Percentiles rank a stretch among this genome's conserved stretches.
Conservation (phyloP, 2,888 invertebrate genomes). For the Morpho achilles region DNA sequence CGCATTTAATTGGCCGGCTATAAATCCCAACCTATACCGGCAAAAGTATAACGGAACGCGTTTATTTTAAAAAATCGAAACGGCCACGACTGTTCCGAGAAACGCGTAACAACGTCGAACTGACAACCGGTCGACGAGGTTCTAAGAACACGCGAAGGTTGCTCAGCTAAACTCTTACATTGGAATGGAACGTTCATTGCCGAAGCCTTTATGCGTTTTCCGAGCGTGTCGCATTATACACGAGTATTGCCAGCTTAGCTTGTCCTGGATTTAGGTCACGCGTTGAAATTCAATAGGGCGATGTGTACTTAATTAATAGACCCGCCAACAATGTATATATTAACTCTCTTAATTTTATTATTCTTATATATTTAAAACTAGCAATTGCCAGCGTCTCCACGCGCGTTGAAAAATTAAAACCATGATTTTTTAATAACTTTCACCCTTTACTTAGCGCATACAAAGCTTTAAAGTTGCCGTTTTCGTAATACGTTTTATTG, state of each 20-base stretch:
- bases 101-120: slow-evolving; percentile 36
- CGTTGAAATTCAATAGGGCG: no score
- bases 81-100: slow-evolving; percentile 57
- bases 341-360: no score
- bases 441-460: no score
- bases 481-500: no score
- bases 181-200: slow-evolving; percentile 58
- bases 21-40: slow-evolving; percentile 36
- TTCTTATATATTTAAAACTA: no score
- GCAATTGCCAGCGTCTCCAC: no score
- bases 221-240: slow-evolving; percentile 29
- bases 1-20: slow-evolving; percentile 57
- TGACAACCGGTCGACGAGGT: slow-evolving; percentile 54
- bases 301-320: no score
- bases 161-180: slow-evolving; percentile 51
- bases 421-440: no score
- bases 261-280: slow-evolving; percentile 8
- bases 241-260: slow-evolving; percentile 36
- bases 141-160: slow-evolving; percentile 68
- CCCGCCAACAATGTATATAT: no score
- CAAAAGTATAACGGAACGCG: slow-evolving; percentile 51
- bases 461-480: no score
- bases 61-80: slow-evolving; percentile 71
- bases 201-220: slow-evolving; percentile 46
- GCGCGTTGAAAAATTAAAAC: no score